Base-by-base conservation (phyloP, 2,113 vertebrate species). In the Platichthys flesus region DNA sequence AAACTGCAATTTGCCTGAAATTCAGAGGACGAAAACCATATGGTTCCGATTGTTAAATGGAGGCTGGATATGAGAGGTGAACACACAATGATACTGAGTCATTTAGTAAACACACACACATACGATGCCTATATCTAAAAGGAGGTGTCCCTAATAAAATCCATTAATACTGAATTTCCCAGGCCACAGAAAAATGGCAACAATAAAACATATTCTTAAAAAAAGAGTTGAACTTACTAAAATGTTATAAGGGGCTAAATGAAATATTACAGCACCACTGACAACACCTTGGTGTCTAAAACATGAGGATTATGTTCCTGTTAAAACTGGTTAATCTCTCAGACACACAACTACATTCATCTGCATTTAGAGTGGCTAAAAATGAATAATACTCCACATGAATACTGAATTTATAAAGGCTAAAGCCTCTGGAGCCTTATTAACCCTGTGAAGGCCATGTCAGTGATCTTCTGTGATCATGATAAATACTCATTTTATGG, bases 261-360 rank as follows among this genome's bases (percentile, higher is more conserved):
- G 61, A 82, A 73, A 88, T n/a, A 86, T 87, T 82, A 88, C 64
- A 69, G 20, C 65, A 71, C 20, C 20, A 55, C 62, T 78, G 71
- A 78, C 67, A 51, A 63, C 67, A 68, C 59, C 78, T 70, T 79
- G 76, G 74, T 78, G 70, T 67, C 61, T 66, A 56, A 79, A 76
- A 81, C 68, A 54, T 86, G 28, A 64, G 80, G 79, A 83, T 88
- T 9, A 88, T 31, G 45, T 35, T 77, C 42, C 66, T 21, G 67
- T 67, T 84, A 35, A 78, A 86, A 70, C 49, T 9, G 65, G 24
- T 54, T 91, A 79, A 88, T 85, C 65, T 78, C 37, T 68, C 55
- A 69, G 18, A 59, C 72, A 80, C 71, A 66, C 51, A 42, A 67
- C 26, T 57, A 56, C 58, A 71, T 9, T 69, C 40, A 57, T 79